Conservation (phyloP, 2,797 vertebrate species). For the Thaleichthys pacificus region DNA sequence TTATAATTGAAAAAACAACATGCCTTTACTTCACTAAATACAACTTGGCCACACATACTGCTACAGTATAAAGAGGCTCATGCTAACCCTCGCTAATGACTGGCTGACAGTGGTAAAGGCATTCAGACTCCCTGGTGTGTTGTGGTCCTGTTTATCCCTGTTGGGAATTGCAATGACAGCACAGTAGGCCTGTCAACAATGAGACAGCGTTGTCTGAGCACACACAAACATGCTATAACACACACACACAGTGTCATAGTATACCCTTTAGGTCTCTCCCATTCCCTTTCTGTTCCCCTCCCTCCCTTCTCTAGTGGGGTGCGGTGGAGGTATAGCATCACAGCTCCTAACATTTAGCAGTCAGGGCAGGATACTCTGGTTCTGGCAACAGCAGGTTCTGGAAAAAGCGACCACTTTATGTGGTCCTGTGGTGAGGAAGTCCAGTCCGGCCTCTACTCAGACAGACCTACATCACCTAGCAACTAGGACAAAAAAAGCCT, state of each 20-base stretch:
- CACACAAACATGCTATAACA: slow-evolving; percentile 24
- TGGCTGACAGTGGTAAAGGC: background rate
- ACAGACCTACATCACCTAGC: background rate
- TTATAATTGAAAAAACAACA: background rate
- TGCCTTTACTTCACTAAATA: no score
- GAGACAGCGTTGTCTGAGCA: slow-evolving; percentile 52
- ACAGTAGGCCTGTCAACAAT: slow-evolving; percentile 52
- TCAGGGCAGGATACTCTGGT: background rate
- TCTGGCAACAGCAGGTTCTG: background rate
- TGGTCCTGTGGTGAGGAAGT: background rate
- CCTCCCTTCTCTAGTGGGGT: background rate
- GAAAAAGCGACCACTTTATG: background rate
- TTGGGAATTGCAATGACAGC: slow-evolving; percentile 46
- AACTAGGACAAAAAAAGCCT: background rate
- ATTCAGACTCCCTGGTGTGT: slow-evolving; percentile 36
- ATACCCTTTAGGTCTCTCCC: background rate
- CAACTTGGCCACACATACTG: no score
- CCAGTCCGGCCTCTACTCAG: background rate
- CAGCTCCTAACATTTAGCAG: background rate
- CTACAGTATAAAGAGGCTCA: no score
- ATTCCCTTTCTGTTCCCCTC: background rate
- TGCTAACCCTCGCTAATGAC: background rate
- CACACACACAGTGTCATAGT: background rate
- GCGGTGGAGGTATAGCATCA: background rate
- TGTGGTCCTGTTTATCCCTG: slow-evolving; percentile 42